Percentiles rank a stretch among this genome's conserved stretches.
phyloP scores from a whole-genome alignment of 2,797 vertebrate genomes.

The Platalea minor region DNA sequence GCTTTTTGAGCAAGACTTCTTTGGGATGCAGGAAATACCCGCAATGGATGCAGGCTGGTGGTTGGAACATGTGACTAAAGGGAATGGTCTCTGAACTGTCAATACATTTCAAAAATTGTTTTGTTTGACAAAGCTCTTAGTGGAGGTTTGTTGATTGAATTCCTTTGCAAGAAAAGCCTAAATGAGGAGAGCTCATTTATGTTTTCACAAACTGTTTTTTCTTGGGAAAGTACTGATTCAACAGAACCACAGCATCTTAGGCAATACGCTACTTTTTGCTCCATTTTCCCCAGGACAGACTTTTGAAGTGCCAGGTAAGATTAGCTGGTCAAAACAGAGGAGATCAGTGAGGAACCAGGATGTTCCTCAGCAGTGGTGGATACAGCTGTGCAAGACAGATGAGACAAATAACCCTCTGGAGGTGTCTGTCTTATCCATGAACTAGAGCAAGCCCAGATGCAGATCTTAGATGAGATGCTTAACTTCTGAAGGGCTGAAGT shows the following conservation, averaged over 20 bases:
- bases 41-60: not conserved
- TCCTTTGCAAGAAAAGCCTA: not conserved
- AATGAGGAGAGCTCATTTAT: not conserved
- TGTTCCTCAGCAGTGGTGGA: not conserved
- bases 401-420: not conserved
- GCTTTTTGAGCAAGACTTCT: not conserved
- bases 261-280: not conserved
- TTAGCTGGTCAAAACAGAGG: not conserved
- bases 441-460: not conserved
- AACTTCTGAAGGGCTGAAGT: not conserved
- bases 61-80: not conserved
- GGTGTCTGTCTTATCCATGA: not conserved
- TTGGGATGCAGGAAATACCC: not conserved
- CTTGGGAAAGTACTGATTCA: not conserved
- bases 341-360: not conserved
- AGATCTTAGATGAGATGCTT: not conserved
- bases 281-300: not conserved
- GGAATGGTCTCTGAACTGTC: not conserved
- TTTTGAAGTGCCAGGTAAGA: not conserved
- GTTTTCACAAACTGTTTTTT: not conserved
- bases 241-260: not conserved
- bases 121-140: not conserved
- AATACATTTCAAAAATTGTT: not conserved
- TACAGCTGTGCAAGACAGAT: not conserved
- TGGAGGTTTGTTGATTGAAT: not conserved